These are phyloP conservation scores for Lacanobia oleracea DNA, from an alignment of 2,888 invertebrate species.

Conservation along the genomic window DNA sequence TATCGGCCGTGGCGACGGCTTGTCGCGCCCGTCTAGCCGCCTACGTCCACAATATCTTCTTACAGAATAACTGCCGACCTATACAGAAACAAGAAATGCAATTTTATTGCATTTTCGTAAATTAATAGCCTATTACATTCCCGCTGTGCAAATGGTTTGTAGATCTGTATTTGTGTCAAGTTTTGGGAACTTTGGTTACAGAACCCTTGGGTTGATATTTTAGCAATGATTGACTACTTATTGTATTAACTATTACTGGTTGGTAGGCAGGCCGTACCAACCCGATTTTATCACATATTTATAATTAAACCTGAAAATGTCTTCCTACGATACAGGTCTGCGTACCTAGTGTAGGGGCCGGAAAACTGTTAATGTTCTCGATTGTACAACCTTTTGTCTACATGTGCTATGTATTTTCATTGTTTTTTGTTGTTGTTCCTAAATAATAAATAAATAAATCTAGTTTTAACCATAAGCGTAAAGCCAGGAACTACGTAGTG, in stretches of 20 bases:
- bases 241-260: too few species aligned
- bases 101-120: slow-evolving; percentile 61
- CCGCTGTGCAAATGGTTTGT: slow-evolving; percentile 25
- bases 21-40: slow-evolving; percentile 78
- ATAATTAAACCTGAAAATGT: too few species aligned
- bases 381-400: too few species aligned
- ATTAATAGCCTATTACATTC: slow-evolving; percentile 62
- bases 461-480: neutral
- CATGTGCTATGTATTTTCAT: too few species aligned
- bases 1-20: slow-evolving; percentile 77
- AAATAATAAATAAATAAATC: too few species aligned
- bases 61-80: slow-evolving; percentile 71
- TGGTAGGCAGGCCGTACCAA: neutral
- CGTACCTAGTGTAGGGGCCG: too few species aligned
- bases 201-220: neutral
- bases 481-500: too few species aligned
- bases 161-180: slow-evolving; percentile 1
- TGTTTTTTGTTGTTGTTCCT: too few species aligned
- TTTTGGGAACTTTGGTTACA: neutral
- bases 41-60: slow-evolving; percentile 71
- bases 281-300: too few species aligned
- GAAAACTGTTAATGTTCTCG: too few species aligned
- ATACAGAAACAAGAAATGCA: slow-evolving; percentile 65
- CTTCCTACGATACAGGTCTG: too few species aligned
- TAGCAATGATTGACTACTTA: neutral